Evolutionary conservation across 2,113 vertebrate species (phyloP).

Genomic region (Aphyosemion australe): DNA sequence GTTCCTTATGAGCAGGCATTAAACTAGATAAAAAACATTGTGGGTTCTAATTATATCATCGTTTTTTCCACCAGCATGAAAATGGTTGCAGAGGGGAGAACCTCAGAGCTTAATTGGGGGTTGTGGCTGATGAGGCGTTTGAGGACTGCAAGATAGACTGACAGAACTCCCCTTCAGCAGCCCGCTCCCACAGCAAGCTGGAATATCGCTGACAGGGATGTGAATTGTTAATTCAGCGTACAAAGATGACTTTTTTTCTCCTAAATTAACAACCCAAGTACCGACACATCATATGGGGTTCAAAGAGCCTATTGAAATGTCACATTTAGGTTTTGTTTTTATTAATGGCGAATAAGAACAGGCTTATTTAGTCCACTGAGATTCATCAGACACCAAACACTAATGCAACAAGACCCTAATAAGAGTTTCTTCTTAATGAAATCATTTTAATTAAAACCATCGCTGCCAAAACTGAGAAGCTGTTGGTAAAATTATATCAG

Average conservation of each 20-base stretch:
- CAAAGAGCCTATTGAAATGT: constrained; percentile 48
- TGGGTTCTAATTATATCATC: constrained; percentile 74
- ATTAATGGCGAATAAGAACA: constrained; percentile 30
- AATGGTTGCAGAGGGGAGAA: constrained; percentile 63
- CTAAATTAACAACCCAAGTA: constrained; percentile 49
- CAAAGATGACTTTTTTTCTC: constrained; percentile 15
- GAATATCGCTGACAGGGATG: constrained; percentile 76
- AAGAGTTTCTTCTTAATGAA: constrained; percentile 19
- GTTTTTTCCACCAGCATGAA: constrained; percentile 56
- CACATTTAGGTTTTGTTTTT: constrained; percentile 45
- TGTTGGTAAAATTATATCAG: neutral
- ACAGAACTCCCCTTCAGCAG: constrained; percentile 60
- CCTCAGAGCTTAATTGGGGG: constrained; percentile 71
- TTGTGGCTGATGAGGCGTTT: constrained; percentile 65
- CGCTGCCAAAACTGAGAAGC: constrained; percentile 30
- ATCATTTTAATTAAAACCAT: constrained; percentile 20
- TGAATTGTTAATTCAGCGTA: constrained; percentile 73
- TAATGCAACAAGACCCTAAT: constrained; percentile 2
- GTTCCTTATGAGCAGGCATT: constrained; percentile 59
- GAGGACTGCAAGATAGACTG: constrained; percentile 36
- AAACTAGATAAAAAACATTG: constrained; percentile 75
- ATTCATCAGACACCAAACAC: constrained; percentile 59
- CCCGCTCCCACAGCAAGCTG: constrained; percentile 59
- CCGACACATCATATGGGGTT: constrained; percentile 50
- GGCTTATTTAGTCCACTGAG: constrained; percentile 52